Evolutionary conservation across 2,888 invertebrate species (phyloP).

Genomic region (Eumerus sabulonum): DNA sequence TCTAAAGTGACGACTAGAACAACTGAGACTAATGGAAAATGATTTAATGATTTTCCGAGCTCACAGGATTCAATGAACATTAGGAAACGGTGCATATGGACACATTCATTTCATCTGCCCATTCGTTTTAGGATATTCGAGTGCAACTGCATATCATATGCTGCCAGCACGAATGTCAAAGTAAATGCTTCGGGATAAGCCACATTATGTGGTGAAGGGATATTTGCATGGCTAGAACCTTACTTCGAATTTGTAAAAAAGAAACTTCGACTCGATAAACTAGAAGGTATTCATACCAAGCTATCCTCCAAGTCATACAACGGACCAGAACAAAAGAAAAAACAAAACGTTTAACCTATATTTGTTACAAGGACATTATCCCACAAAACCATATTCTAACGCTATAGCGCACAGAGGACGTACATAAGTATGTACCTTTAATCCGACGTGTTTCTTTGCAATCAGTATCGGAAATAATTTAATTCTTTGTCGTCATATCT

Average conservation of each 20-base stretch:
- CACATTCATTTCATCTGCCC: slow-evolving; percentile 1
- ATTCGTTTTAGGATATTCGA: no score
- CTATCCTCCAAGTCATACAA: no score
- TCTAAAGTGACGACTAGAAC: slow-evolving; percentile 30
- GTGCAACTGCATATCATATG: slow-evolving; percentile 30
- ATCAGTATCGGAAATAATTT: slow-evolving; percentile 40
- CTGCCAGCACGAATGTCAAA: slow-evolving; percentile 2
- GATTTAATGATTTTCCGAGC: slow-evolving; percentile 28
- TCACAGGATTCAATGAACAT: background rate
- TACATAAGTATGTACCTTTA: background rate
- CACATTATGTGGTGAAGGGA: background rate
- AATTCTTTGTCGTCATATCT: slow-evolving; percentile 26
- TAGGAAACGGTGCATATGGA: slow-evolving; percentile 46
- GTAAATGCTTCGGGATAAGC: slow-evolving; percentile 14
- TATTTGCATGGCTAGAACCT: background rate
- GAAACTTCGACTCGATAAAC: slow-evolving; percentile 49
- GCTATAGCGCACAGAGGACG: no score
- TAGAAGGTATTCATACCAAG: slow-evolving; percentile 27
- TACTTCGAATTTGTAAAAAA: no score
- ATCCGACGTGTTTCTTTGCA: slow-evolving; percentile 26
- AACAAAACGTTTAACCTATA: slow-evolving; percentile 42
- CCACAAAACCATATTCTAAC: background rate
- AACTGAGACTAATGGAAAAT: slow-evolving; percentile 57
- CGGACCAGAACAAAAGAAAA: background rate
- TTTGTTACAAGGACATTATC: slow-evolving; percentile 12